Evolutionary conservation across 2,113 vertebrate species (phyloP).

Genomic region (Notothenia coriiceps): DNA sequence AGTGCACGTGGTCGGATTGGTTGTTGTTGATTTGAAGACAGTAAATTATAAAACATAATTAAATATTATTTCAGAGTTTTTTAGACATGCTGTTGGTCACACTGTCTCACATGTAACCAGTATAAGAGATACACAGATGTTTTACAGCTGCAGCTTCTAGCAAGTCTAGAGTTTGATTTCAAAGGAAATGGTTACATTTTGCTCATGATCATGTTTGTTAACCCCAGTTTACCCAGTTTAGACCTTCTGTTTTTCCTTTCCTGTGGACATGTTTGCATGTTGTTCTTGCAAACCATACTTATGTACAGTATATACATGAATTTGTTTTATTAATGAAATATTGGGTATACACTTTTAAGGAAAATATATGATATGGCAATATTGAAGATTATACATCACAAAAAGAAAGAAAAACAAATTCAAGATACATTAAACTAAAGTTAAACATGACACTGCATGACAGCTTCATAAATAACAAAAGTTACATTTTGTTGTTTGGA

Average conservation of each 20-base stretch:
- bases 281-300: background rate
- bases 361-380: background rate
- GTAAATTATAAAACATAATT: slow-evolving; percentile 41
- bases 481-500: background rate
- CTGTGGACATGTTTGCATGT: background rate
- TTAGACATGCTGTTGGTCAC: background rate
- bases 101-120: background rate
- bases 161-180: background rate
- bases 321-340: background rate
- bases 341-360: background rate
- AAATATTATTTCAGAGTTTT: slow-evolving; percentile 25
- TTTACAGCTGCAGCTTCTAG: background rate
- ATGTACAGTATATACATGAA: background rate
- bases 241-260: background rate
- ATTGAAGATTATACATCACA: background rate
- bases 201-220: background rate
- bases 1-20: slow-evolving; percentile 45
- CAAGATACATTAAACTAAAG: background rate
- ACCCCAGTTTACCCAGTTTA: background rate
- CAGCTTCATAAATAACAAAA: background rate
- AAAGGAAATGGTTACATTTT: background rate
- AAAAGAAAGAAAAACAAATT: background rate
- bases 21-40: slow-evolving; percentile 31
- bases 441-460: background rate
- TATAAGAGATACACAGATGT: background rate